Conservation (phyloP, 1,140 invertebrate species). For the Marisa cornuarietis region DNA sequence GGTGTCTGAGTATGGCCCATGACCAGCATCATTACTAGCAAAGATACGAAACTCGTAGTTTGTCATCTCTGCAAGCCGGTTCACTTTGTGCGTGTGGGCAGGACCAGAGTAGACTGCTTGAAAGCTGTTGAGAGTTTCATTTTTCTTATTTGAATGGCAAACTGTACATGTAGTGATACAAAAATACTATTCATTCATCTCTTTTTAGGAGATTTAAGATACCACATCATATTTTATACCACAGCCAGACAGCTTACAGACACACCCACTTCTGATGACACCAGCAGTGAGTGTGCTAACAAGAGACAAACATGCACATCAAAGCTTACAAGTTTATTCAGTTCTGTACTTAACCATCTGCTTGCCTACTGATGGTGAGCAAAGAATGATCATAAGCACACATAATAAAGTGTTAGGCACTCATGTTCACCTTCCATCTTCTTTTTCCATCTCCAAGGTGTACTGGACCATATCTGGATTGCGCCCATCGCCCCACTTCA, state of each 20-base stretch:
- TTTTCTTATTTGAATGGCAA: neutral
- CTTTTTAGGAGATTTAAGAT: too few species aligned
- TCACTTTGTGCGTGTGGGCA: conserved; percentile 79
- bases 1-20: conserved; percentile 79
- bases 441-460: conserved; percentile 73
- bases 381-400: neutral
- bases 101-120: conserved; percentile 82
- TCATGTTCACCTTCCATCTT: conserved; percentile 57
- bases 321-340: too few species aligned
- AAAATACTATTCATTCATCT: too few species aligned
- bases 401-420: neutral
- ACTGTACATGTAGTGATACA: too few species aligned
- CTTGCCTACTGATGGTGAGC: too few species aligned
- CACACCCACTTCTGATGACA: too few species aligned
- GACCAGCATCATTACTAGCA: conserved; percentile 83
- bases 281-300: too few species aligned
- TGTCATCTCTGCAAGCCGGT: conserved; percentile 81
- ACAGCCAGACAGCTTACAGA: too few species aligned
- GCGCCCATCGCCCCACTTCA: conserved; percentile 83
- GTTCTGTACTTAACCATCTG: too few species aligned
- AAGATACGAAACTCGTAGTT: conserved; percentile 84
- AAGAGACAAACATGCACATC: too few species aligned
- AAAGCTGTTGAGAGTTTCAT: conserved; percentile 66
- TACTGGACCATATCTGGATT: conserved; percentile 78
- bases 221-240: too few species aligned